Evolutionary conservation across 2,113 vertebrate genomes (phyloP).

Genomic region (Garra rufa): DNA sequence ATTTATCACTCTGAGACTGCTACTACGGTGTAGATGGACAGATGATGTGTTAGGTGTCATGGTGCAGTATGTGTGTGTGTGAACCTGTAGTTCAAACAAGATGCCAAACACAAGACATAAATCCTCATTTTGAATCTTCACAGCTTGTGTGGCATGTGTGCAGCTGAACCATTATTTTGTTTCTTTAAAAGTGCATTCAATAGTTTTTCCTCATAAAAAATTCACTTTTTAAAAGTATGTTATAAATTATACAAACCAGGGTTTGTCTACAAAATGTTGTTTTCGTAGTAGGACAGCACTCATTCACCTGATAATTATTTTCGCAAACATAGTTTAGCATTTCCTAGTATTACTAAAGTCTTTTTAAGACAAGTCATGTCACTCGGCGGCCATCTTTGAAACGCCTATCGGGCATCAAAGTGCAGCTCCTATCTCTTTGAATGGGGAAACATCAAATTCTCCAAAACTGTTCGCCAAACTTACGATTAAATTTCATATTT

Average conservation of each 20-base stretch:
- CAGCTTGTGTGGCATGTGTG: background rate
- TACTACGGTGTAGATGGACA: constrained; percentile 52
- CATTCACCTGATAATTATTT: background rate
- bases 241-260: no score
- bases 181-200: background rate
- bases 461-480: no score
- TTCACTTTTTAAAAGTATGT: no score
- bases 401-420: no score
- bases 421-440: no score
- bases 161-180: background rate
- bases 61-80: constrained; percentile 49
- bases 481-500: no score
- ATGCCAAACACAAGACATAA: background rate
- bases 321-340: background rate
- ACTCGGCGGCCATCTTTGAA: no score
- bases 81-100: constrained; percentile 54
- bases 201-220: no score
- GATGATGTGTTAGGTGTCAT: constrained; percentile 64
- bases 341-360: no score
- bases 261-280: no score
- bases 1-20: constrained; percentile 67
- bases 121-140: background rate
- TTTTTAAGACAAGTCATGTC: no score
- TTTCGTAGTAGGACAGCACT: background rate
- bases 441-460: no score